Conservation (phyloP, 2,888 invertebrate species). For the Galerucella pusilla region DNA sequence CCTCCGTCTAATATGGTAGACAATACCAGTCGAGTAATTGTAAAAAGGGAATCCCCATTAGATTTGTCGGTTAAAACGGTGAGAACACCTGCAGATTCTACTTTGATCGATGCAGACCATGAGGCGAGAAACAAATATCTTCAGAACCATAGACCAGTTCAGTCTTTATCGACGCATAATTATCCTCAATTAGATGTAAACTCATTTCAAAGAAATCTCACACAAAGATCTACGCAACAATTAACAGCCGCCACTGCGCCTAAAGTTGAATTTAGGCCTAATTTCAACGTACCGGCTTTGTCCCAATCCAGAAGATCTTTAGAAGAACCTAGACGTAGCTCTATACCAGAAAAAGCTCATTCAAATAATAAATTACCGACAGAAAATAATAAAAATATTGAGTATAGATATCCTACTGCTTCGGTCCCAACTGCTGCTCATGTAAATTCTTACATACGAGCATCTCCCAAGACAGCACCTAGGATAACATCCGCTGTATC, state of each 20-base stretch:
- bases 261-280: slow-evolving; percentile 83
- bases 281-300: slow-evolving; percentile 70
- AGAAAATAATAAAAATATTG: slow-evolving; percentile 57
- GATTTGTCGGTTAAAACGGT: slow-evolving; percentile 92
- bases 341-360: slow-evolving; percentile 41
- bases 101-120: slow-evolving; percentile 76
- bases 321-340: slow-evolving; percentile 33
- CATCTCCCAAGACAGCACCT: slow-evolving; percentile 11
- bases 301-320: slow-evolving; percentile 34
- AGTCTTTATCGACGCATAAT: slow-evolving; percentile 57
- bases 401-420: slow-evolving; percentile 45
- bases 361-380: slow-evolving; percentile 55
- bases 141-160: slow-evolving; percentile 52
- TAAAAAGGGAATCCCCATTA: slow-evolving; percentile 81
- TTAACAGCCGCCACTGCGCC: slow-evolving; percentile 69
- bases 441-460: slow-evolving; percentile 53
- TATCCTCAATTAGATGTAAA: slow-evolving; percentile 57
- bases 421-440: slow-evolving; percentile 52
- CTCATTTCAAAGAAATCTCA: slow-evolving; percentile 55
- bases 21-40: slow-evolving; percentile 50
- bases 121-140: slow-evolving; percentile 54
- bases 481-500: slow-evolving; percentile 14
- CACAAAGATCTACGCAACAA: slow-evolving; percentile 51
- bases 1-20: slow-evolving; percentile 26
- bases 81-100: slow-evolving; percentile 88